Evolutionary conservation across 2,797 vertebrate species (phyloP), one percentile per base, ranked within the genome.

Genomic region (Hyperoplus lanceolatus): DNA sequence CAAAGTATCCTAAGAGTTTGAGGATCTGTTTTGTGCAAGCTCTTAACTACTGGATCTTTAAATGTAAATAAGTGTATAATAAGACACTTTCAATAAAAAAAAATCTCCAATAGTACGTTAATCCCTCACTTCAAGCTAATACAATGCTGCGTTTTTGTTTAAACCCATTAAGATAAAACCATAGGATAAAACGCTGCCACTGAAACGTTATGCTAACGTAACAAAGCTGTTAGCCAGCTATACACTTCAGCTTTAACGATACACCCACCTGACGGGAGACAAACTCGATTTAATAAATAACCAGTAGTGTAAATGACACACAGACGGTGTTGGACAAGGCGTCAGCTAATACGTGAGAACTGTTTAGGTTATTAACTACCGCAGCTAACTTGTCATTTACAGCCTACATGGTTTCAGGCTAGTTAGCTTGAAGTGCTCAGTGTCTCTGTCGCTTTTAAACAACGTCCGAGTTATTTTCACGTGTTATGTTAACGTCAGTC

Each of bases 351-450:
- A 50, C 0, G 1, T 12, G 8, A 1, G n/a, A 41, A 7, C 2
- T 29, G 10, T 9, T 59, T 0, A 0, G 2, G 4, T 7, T 1
- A 39, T 16, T 36, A 38, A 10, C 7, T 5, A 38, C 2, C 42
- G n/a, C 3, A 58, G 43, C 50, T 12, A 50, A 53, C 16, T 5
- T 42, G 42, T 59, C 38, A 3, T 36, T 41, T 56, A 29, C 29
- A 29, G 29, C 29, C 8, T 11, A 54, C 29, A 15, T 43, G 49
- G 57, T 36, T 45, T 16, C 16, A 6, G 36, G 89, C 77, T 66
- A 60, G 51, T 75, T 89, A 87, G 87, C 84, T 56, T 56, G 0
- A 54, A 39, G 1, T 55, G 21, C 65, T 43, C 8, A 36, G 4
- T 18, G 29, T 39, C 42, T 41, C 4, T 41, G 13, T 10, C 18